Conservation (phyloP, 2,797 vertebrate genomes). For the Holocentrus rufus region DNA sequence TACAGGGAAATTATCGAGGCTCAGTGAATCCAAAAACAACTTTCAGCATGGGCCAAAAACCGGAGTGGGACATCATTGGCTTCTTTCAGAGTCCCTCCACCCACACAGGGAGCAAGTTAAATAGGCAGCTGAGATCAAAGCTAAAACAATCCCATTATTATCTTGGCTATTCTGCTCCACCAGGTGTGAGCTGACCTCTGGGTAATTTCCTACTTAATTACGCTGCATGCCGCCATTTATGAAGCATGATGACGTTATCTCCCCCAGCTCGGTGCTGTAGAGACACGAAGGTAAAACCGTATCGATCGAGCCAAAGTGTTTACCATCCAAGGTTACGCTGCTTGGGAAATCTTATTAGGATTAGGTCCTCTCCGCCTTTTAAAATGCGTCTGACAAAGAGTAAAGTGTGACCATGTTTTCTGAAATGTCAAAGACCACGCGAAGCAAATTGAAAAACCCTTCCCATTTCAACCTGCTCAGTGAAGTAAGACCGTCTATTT, state of each 20-base stretch:
- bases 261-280: constrained; percentile 23
- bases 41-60: constrained; percentile 23
- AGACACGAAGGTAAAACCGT: constrained; percentile 43
- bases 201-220: constrained; percentile 72
- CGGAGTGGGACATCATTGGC: not conserved
- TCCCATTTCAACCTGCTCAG: constrained; percentile 70
- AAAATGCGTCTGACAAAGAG: constrained; percentile 34
- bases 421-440: constrained; percentile 79
- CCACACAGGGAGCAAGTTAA: constrained; percentile 21
- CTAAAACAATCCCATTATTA: constrained; percentile 57
- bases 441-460: constrained; percentile 71
- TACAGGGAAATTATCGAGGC: constrained; percentile 32
- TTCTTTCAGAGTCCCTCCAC: constrained; percentile 4
- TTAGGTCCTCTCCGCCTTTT: constrained; percentile 26
- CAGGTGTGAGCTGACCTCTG: constrained; percentile 70
- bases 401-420: constrained; percentile 40
- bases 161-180: constrained; percentile 55
- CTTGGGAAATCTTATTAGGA: constrained; percentile 30
- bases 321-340: constrained; percentile 1
- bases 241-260: constrained; percentile 51
- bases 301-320: constrained; percentile 52
- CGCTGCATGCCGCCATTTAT: constrained; percentile 52
- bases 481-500: constrained; percentile 74
- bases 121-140: constrained; percentile 56
- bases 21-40: constrained; percentile 34